Conservation (phyloP, 2,888 invertebrate species). For the Idaea biselata region DNA sequence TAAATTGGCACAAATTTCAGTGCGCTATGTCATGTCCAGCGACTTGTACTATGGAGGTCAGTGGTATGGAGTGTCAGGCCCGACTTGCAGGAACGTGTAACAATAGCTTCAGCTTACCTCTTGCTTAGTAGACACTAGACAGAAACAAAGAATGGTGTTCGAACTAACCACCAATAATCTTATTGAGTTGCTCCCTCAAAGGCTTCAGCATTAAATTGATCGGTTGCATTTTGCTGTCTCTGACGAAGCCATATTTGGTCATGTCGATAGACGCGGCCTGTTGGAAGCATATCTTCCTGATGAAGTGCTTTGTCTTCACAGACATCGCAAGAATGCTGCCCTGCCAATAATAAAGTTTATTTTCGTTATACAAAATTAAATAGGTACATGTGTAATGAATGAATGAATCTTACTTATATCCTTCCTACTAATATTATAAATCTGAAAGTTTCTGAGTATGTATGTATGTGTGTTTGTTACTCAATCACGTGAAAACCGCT, state of each 20-base stretch:
- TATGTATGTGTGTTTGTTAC: too few relatives aligned
- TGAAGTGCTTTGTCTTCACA: conserved; percentile 41
- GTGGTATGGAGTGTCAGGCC: too few relatives aligned
- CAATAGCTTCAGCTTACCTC: too few relatives aligned
- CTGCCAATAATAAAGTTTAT: background rate
- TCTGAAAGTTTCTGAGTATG: too few relatives aligned
- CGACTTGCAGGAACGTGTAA: too few relatives aligned
- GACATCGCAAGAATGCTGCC: conserved; percentile 32
- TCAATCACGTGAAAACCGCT: too few relatives aligned
- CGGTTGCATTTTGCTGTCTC: conserved; percentile 39
- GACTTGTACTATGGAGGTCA: too few relatives aligned
- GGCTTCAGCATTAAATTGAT: conserved; percentile 40
- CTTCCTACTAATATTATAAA: too few relatives aligned
- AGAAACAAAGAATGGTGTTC: too few relatives aligned
- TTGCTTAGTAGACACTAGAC: too few relatives aligned
- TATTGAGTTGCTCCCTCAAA: conserved; percentile 37
- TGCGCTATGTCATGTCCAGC: too few relatives aligned
- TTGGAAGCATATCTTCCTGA: conserved; percentile 51
- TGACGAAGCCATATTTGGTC: conserved; percentile 53
- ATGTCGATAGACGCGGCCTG: conserved; percentile 51
- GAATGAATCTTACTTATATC: background rate
- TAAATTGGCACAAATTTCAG: too few relatives aligned
- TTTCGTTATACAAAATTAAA: background rate
- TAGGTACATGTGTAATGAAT: background rate
- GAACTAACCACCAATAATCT: conserved; percentile 37